A percentile compares a stretch with the other conserved stretches of the same genome.
Conservation (phyloP, 2,888 invertebrate genomes). For the Nymphalis polychloros region DNA sequence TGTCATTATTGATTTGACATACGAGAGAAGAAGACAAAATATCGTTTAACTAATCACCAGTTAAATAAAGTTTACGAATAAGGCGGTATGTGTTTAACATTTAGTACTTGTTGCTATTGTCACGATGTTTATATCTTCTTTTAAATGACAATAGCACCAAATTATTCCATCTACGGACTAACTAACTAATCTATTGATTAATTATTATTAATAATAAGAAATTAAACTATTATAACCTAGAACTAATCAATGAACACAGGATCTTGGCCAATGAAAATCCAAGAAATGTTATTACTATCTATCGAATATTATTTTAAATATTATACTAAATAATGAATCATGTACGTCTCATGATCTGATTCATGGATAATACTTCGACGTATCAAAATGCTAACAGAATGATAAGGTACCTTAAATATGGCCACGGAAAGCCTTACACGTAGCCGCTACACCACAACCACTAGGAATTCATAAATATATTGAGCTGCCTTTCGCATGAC, state of each 20-base stretch:
- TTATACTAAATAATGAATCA: slow-evolving; percentile 1
- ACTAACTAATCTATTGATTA: slow-evolving; percentile 17
- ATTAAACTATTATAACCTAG: slow-evolving; percentile 46
- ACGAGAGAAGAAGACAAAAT: too few species aligned
- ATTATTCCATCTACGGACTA: slow-evolving; percentile 6
- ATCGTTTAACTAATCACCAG: too few species aligned
- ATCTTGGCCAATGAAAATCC: slow-evolving; percentile 63
- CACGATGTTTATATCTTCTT: neutral
- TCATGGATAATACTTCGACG: slow-evolving; percentile 3
- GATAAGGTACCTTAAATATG: slow-evolving; percentile 49
- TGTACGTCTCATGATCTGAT: neutral
- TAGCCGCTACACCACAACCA: slow-evolving; percentile 46
- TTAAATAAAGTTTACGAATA: too few species aligned
- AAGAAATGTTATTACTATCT: slow-evolving; percentile 48
- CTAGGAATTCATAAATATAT: slow-evolving; percentile 42
- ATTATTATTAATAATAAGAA: slow-evolving; percentile 21
- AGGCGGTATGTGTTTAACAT: slow-evolving; percentile 43
- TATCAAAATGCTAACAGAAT: slow-evolving; percentile 41
- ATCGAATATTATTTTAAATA: slow-evolving; percentile 11
- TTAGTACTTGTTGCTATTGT: slow-evolving; percentile 17
- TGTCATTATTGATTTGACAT: too few species aligned
- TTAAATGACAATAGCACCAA: slow-evolving; percentile 23
- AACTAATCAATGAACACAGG: slow-evolving; percentile 72
- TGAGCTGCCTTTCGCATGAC: slow-evolving; percentile 50
- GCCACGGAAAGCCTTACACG: slow-evolving; percentile 32